A percentile compares a stretch with the other conserved stretches of the same genome.
These are phyloP conservation scores for Dynastes tityus DNA, from an alignment of 2,888 invertebrate species.

Conservation along the genomic window DNA sequence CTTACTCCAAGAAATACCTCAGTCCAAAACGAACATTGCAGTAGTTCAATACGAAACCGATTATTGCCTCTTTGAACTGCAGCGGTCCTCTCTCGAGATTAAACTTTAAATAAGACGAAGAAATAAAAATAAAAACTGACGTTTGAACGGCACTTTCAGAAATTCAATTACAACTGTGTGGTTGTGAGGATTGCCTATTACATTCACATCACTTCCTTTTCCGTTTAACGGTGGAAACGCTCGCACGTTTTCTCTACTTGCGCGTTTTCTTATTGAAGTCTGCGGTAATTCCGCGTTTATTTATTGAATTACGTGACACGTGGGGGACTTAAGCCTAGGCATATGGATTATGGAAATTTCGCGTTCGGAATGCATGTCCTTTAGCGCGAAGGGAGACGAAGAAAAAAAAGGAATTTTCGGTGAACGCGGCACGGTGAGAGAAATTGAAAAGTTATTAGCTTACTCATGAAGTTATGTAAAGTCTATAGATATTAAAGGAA, in stretches of 20 bases:
- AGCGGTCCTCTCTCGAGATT: background rate
- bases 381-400: background rate
- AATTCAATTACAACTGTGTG: constrained; percentile 30
- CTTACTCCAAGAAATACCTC: background rate
- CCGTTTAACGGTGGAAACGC: constrained; percentile 3
- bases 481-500: too few relatives aligned
- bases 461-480: too few relatives aligned
- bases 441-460: too few relatives aligned
- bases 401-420: background rate
- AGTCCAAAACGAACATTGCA: background rate
- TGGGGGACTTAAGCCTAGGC: constrained; percentile 16
- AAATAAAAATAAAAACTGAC: constrained; percentile 13
- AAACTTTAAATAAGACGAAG: constrained; percentile 12
- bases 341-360: constrained; percentile 25
- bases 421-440: background rate
- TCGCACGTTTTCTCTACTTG: background rate
- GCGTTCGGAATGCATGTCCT: background rate
- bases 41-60: background rate
- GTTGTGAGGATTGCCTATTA: constrained; percentile 30
- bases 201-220: constrained; percentile 35
- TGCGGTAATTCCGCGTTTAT: constrained; percentile 30
- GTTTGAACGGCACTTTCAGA: constrained; percentile 22
- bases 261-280: constrained; percentile 28
- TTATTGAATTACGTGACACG: constrained; percentile 17
- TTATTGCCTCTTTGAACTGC: background rate